Evolutionary conservation across 2,888 invertebrate species (phyloP), one percentile per base, ranked within the genome.

Genomic region (Kuschelorhynchus macadamiae): DNA sequence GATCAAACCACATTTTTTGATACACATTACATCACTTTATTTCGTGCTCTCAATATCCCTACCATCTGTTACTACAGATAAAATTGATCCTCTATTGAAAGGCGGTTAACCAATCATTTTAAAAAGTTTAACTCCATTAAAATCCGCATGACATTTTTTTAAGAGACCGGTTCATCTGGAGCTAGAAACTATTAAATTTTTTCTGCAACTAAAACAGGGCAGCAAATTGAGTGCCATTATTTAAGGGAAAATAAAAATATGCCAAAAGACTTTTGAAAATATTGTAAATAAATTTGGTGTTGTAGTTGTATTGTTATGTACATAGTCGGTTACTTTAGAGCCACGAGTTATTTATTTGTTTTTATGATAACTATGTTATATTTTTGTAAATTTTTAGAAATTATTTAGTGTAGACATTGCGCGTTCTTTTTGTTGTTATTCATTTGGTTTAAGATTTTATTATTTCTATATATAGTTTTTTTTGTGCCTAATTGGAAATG

Each of bases 281-380:
- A 70, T 73, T 70, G 73, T 76, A 68, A 66, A 71, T 65, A 72
- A 77, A 75, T 72, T 81, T 79, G 82, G 82, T 83, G 84, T 83
- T 83, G 82, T 82, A 83, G 79, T 78, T 82, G 82, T 82, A 83
- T 82, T 83, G 82, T 83, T 83, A 82, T 84, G 84, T 84, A 84
- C 81, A 84, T 83, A 84, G 79, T 78, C 74, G 78, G 65, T 71
- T 74, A 66, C 71, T 77, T 36, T 79, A 79, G 77, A 79, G 76
- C 78, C 79, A 80, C 76, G 78, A 77, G 78, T 81, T 82, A 82
- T 82, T 82, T 82, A 82, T 82, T 81, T 78, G 74, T 78, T 66
- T 67, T 67, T 65, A 65, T 64, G 53, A 53, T 63, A 44, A 57
- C 36, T 55, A 62, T 62, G 67, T 67, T 67, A 62, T 59, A 49